These are phyloP conservation scores for Lipophrys pholis DNA, from an alignment of 2,113 vertebrate species.

Conservation along the genomic window DNA sequence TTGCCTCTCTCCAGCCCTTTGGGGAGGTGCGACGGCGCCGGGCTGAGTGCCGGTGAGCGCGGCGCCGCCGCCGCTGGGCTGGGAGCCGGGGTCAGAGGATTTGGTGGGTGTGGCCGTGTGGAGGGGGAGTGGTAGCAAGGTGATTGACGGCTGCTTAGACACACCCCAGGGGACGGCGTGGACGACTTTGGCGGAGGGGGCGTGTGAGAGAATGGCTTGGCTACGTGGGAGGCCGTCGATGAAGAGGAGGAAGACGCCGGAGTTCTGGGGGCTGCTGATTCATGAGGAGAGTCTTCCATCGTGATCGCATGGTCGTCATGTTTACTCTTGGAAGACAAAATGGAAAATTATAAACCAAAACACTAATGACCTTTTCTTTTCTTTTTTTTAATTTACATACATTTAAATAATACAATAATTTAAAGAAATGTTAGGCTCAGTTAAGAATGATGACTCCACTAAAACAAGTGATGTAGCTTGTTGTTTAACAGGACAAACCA, in stretches of 20 bases:
- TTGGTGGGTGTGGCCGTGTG: conserved; percentile 82
- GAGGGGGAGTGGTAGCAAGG: conserved; percentile 91
- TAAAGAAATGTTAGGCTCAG: no score
- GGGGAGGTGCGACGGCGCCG: conserved; percentile 85
- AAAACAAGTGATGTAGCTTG: no score
- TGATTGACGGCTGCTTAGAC: conserved; percentile 86
- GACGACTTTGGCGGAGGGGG: conserved; percentile 81
- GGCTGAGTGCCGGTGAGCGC: conserved; percentile 87
- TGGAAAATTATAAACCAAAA: background rate
- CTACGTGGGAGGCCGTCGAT: conserved; percentile 82
- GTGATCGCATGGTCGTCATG: conserved; percentile 86
- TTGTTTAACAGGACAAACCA: no score
- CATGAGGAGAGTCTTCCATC: conserved; percentile 80
- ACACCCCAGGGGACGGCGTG: conserved; percentile 80
- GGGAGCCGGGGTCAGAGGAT: conserved; percentile 88
- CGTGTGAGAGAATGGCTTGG: conserved; percentile 93
- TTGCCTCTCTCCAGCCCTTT: conserved; percentile 85
- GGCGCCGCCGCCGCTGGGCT: conserved; percentile 87
- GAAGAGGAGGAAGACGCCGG: no score
- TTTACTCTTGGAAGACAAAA: conserved; percentile 84
- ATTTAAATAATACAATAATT: no score
- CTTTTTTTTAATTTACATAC: no score
- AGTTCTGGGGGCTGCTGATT: conserved; percentile 83
- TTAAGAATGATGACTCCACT: no score
- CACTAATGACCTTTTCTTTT: no score